Base-by-base conservation (phyloP, 2,888 invertebrate species). In the Hartigia nigra region DNA sequence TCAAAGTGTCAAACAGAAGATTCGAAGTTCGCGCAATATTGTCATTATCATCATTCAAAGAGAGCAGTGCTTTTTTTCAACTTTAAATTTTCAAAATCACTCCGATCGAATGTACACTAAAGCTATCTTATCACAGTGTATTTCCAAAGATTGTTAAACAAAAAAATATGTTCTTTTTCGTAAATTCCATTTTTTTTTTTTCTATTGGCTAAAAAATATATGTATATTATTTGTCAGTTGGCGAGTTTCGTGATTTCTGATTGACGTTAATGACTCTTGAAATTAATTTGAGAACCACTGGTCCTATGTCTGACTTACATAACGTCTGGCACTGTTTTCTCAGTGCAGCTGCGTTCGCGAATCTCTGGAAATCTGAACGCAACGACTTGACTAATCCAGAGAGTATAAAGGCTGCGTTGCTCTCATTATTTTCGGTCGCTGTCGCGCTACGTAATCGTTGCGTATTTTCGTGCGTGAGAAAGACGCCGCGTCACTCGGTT, bases 401-500 rank as follows among this genome's bases (percentile, higher is more conserved):
- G 23, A 55, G 55, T 5, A 55, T 55, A 55, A 55, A 55, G 55
- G 55, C 55, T 55, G 9, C 23, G 72, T 23, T 32, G 72, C 32
- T 72, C 31, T 34, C 72, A 72, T 72, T 72, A 72, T 72, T 72
- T 72, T 72, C 5, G 72, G 72, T 32, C 12, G 72, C 31, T 31
- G 31, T 70, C 31, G 70, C 72, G 72, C 4, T 72, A 9, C 55
- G 55, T 55, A 55, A 55, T 2, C 12, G 72, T 72, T 34, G 72
- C 72, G 72, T 72, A 72, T 72, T 72, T 72, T 72, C 31, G 72
- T 72, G 72, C 72, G 31, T 31, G 72, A 72, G 12, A 72, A 31
- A 31, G 32, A 32, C 31, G 31, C 34, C 31, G 31, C 55, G 55
- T 55, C 23, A 23, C 23, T 14, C 2, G 55, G 9, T 23, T 23